Evolutionary conservation across 35 echinoderm and acorn worm species (phyloP).

Genomic region (Chiridota heheva): DNA sequence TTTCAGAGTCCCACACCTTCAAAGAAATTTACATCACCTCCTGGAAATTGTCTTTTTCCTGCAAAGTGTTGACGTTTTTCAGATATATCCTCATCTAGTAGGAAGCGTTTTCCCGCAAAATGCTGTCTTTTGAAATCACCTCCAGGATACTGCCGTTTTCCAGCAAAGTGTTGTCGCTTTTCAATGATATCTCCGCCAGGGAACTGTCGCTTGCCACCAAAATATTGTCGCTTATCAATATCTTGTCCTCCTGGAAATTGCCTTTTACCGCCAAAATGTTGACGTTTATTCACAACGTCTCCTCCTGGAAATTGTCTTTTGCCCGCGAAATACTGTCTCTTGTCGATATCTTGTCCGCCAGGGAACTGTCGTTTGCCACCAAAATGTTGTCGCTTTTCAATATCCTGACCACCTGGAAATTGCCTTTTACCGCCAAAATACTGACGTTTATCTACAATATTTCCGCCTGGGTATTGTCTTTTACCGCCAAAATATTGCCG

Average conservation of each 20-base stretch:
- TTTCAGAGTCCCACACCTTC: too few species aligned
- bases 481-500: conserved; percentile 12
- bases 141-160: conserved; percentile 15
- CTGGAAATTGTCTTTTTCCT: conserved; percentile 22
- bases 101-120: conserved; percentile 1
- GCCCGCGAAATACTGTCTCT: conserved; percentile 18
- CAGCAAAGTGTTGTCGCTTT: conserved; percentile 20
- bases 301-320: conserved; percentile 25
- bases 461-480: conserved; percentile 22
- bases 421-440: conserved; percentile 24
- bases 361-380: background rate
- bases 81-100: background rate
- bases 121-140: background rate
- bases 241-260: background rate
- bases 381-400: conserved; percentile 4
- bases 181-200: background rate
- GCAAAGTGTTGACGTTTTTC: conserved; percentile 26
- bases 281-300: background rate
- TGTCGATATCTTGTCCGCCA: background rate
- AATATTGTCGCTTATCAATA: conserved; percentile 5
- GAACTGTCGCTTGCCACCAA: conserved; percentile 9
- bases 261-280: background rate
- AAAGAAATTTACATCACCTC: too few species aligned
- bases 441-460: conserved; percentile 9
- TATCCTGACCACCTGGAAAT: background rate